phyloP scores from a whole-genome alignment of 2,888 invertebrate species.

The Eurytoma californica region DNA sequence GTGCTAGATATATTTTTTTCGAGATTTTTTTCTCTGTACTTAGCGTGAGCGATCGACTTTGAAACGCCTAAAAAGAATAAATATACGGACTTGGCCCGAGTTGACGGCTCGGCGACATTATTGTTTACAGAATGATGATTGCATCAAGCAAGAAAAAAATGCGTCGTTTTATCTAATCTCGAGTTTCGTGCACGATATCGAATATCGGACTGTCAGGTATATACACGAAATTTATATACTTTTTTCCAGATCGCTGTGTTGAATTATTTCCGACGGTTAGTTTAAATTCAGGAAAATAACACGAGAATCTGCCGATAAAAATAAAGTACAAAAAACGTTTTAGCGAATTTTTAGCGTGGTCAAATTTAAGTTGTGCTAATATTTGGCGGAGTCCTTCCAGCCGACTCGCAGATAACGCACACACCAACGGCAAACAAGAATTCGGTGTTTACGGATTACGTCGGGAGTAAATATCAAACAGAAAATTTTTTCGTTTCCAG shows the following conservation, averaged over 20 bases:
- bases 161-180: no score
- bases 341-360: neutral
- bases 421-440: neutral
- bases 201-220: no score
- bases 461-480: slow-evolving; percentile 22
- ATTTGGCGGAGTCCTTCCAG: slow-evolving; percentile 16
- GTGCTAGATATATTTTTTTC: slow-evolving; percentile 4
- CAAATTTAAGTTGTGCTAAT: slow-evolving; percentile 27
- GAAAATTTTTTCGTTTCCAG: no score
- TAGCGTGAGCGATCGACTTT: neutral
- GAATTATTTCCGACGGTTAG: neutral
- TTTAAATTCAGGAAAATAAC: no score
- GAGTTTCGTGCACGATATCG: no score
- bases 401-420: slow-evolving; percentile 17
- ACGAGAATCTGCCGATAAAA: neutral
- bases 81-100: no score
- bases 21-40: slow-evolving; percentile 5
- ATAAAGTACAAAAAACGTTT: neutral
- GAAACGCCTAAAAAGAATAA: no score
- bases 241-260: no score
- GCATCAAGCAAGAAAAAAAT: no score
- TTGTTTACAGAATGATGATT: no score
- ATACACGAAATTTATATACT: no score
- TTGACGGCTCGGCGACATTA: no score
- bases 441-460: slow-evolving; percentile 23